Evolutionary conservation across 2,888 invertebrate genomes (phyloP), one percentile per base, ranked within the genome.

Genomic region (Alsophila aescularia): DNA sequence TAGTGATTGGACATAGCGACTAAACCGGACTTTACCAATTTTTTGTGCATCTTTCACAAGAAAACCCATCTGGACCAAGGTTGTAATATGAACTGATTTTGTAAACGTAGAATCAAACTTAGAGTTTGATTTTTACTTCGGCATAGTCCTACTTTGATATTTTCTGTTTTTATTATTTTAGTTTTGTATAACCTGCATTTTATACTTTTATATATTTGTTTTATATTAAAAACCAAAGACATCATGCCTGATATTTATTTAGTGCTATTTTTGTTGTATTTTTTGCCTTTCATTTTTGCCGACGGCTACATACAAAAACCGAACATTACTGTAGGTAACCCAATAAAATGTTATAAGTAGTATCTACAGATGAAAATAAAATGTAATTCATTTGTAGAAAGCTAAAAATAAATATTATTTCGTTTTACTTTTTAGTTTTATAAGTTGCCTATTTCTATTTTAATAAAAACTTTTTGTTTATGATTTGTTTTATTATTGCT

Each of bases 41-140:
- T 72, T 76, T 75, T 75, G 84, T 85, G 85, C 70, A 60, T 58
- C 64, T 60, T 64, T 60, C 62, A 63, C 69, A 66, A 71, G 69
- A 71, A 62, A 70, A 55, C 67, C 64, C 70, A 64, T 56, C 67
- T 63, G 78, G 79, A 85, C 74, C 70, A 88, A 89, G 89, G 86
- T 87, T 82, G 75, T 78, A 60, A 72, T 42, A 13, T 21, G 0
- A 34, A 42, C 9, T 31, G 14, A 12, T 21, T 69, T 37, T 54
- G 24, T 24, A 7, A 5, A 41, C 43, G 44, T 52, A 29, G 48
- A 36, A 58, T 61, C 65, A 62, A 50, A 58, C 50, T 51, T 67
- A 67, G 60, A 65, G 47, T 60, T 64, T 60, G 48, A 31, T 56
- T 58, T 51, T 60, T 4, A 21, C 44, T 14, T 31, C 35, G 52